Evolutionary conservation across 2,888 invertebrate genomes (phyloP).

Genomic region (Platerodrilus igneus): DNA sequence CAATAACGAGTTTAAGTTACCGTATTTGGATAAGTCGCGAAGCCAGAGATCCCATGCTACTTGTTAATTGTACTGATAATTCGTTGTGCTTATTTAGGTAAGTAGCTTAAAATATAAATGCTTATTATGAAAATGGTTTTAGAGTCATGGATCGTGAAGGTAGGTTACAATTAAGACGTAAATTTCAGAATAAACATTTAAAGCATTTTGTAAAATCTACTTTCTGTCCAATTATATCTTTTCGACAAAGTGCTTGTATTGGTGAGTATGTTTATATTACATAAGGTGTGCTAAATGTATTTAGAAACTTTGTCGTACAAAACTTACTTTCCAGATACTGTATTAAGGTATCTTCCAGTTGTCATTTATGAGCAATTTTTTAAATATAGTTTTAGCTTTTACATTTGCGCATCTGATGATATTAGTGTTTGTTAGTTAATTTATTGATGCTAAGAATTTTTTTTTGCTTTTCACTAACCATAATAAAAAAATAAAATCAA

Average conservation of each 20-base stretch:
- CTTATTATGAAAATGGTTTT: conserved; percentile 24
- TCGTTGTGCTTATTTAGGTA: conserved; percentile 60
- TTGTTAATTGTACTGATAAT: conserved; percentile 75
- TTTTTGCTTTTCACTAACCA: too few species aligned
- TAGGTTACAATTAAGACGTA: conserved; percentile 59
- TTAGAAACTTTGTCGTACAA: too few species aligned
- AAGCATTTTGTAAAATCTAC: conserved; percentile 62
- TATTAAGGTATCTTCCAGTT: too few species aligned
- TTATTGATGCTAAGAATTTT: too few species aligned
- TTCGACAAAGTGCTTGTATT: conserved; percentile 74
- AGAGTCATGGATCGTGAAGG: conserved; percentile 67
- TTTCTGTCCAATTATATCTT: conserved; percentile 83
- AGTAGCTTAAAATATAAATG: conserved; percentile 7
- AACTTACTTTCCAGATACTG: too few species aligned
- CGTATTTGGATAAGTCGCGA: conserved; percentile 79
- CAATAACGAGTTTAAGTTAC: conserved; percentile 71
- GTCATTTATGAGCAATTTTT: too few species aligned
- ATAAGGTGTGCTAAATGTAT: too few species aligned
- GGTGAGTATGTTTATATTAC: conserved; percentile 47
- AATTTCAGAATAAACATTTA: conserved; percentile 61
- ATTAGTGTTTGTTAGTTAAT: too few species aligned
- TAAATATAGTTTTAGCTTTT: too few species aligned
- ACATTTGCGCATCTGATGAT: too few species aligned
- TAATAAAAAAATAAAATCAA: too few species aligned
- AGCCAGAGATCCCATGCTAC: conserved; percentile 59